Evolutionary conservation across 1,140 invertebrate species (phyloP).

Genomic region (Trichonephila clavata): DNA sequence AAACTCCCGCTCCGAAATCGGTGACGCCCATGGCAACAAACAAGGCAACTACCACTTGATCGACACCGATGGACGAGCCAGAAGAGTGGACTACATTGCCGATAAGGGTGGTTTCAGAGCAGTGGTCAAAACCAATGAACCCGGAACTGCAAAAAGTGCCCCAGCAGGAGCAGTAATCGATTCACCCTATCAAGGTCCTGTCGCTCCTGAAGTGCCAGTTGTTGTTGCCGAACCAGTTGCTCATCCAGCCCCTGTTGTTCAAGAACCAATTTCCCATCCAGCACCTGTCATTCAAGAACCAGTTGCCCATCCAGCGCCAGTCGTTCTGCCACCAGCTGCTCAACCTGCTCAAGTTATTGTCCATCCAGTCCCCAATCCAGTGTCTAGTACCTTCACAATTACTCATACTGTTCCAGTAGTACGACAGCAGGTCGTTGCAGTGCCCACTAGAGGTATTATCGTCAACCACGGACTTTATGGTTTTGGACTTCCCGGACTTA

Average conservation of each 20-base stretch:
- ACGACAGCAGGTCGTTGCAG: no score
- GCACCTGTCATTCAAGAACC: background rate
- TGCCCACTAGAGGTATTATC: background rate
- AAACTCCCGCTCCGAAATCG: conserved; percentile 77
- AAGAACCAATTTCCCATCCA: background rate
- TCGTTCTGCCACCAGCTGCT: background rate
- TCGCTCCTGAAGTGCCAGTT: conserved; percentile 9
- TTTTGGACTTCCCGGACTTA: background rate
- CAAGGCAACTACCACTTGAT: conserved; percentile 59
- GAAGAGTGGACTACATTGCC: conserved; percentile 77
- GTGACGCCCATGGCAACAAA: conserved; percentile 77
- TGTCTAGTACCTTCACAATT: background rate
- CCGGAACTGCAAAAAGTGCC: conserved; percentile 77
- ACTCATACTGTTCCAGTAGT: background rate
- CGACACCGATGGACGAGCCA: conserved; percentile 75
- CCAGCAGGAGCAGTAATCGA: conserved; percentile 74
- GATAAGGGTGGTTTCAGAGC: conserved; percentile 78
- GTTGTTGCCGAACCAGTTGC: background rate
- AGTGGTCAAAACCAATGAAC: conserved; percentile 78
- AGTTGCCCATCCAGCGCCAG: conserved; percentile 11
- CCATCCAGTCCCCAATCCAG: background rate
- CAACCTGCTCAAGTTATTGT: background rate
- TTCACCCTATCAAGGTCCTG: conserved; percentile 28
- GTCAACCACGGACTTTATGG: background rate
- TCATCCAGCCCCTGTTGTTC: background rate